These are phyloP conservation scores for Hemistola chrysoprasaria DNA, from an alignment of 2,888 invertebrate species.

Conservation along the genomic window DNA sequence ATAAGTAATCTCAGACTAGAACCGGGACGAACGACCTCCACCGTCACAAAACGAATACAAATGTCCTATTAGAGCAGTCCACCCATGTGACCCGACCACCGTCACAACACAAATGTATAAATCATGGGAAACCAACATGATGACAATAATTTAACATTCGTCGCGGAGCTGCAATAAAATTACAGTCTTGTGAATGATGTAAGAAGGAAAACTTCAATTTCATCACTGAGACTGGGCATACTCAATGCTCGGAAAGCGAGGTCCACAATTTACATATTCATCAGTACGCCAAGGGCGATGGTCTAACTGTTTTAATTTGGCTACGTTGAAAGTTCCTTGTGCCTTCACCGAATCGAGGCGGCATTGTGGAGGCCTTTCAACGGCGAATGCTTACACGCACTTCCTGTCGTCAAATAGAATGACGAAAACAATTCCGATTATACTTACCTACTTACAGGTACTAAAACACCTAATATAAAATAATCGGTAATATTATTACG, in stretches of 20 bases:
- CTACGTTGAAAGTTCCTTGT: constrained; percentile 42
- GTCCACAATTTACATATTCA: constrained; percentile 36
- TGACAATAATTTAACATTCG: constrained; percentile 42
- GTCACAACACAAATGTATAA: constrained; percentile 46
- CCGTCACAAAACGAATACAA: constrained; percentile 68
- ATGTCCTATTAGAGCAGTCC: constrained; percentile 53
- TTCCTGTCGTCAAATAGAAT: constrained; percentile 63
- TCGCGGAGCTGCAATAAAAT: constrained; percentile 39
- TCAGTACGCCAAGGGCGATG: constrained; percentile 20
- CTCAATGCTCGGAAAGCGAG: constrained; percentile 31
- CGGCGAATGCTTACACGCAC: constrained; percentile 72
- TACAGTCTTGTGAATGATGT: constrained; percentile 21
- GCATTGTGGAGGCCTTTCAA: constrained; percentile 44
- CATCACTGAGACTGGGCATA: constrained; percentile 16
- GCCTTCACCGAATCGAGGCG: constrained; percentile 42
- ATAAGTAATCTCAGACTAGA: constrained; percentile 62
- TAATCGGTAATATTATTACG: constrained; percentile 25
- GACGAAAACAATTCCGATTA: constrained; percentile 46
- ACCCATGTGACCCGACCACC: constrained; percentile 44
- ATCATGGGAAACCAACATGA: constrained; percentile 47
- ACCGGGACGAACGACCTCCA: constrained; percentile 80
- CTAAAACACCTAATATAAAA: constrained; percentile 11
- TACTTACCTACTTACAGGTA: constrained; percentile 14
- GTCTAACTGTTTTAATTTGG: constrained; percentile 41
- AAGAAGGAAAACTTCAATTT: constrained; percentile 17